Evolutionary conservation across 2,888 invertebrate species (phyloP), one percentile per base, ranked within the genome.

Genomic region (Formica aserva): DNA sequence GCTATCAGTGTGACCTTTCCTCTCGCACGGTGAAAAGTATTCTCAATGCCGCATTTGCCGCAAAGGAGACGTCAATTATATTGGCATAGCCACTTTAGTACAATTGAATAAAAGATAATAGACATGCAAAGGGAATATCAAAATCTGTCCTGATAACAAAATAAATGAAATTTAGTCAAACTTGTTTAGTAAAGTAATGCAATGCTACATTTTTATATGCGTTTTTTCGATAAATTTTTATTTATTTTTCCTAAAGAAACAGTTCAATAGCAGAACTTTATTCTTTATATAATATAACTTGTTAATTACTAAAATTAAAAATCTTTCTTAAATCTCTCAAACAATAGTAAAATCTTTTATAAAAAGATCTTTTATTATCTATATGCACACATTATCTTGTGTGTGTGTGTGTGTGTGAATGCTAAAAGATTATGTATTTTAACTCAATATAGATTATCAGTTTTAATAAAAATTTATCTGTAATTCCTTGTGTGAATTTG

Each of bases 1-100:
- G 15, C 15, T 29, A 29, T 29, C 60, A 41, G 38, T 41, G 15
- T 52, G 48, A 60, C 32, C 71, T 38, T 38, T 29, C 29, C 62
- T 62, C 29, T 74, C 8, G 29, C 41, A 15, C 1, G 8, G 9
- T 11, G n/a, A 74, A 74, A 74, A 41, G 41, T 60, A 62, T 41
- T 74, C 26, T 74, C 38, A 74, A 38, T 18, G 26, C n/a, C 8
- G 38, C 72, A 57, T 38, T 72, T 38, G 35, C 5, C 1, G 11
- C 38, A 74, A 57, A 60, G 72, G 11, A 72, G 72, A 74, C 13
- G 55, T 55, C 26, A n/a, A 74, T 60, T 57, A 74, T 18, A 9
- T 55, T 22, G 57, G 11, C 13, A 55, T 22, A 38, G 8, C 26
- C 57, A 72, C 38, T 57, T 72, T 72, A 18, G 11, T 11, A 60